A percentile compares a stretch with the other conserved stretches of the same genome.
These are phyloP conservation scores for Carassius gibelio DNA, from an alignment of 2,113 vertebrate species.

Conservation along the genomic window DNA sequence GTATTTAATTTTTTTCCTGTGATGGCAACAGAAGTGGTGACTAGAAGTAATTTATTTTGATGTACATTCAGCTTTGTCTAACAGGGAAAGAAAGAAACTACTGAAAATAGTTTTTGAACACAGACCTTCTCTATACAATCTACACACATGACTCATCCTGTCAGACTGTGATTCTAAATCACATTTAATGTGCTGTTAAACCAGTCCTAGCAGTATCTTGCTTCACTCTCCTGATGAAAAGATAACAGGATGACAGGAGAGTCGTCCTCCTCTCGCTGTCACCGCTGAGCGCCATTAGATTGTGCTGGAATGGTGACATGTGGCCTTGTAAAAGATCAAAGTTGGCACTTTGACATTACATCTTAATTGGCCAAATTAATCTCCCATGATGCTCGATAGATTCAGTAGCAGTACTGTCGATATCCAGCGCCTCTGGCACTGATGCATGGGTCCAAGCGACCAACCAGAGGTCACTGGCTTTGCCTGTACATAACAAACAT, in stretches of 20 bases:
- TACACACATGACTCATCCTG: not conserved
- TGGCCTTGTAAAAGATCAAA: not conserved
- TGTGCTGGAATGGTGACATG: not conserved
- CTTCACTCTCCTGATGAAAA: constrained; percentile 6
- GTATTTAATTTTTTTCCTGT: too few species aligned
- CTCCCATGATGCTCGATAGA: not conserved
- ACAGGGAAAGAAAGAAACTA: not conserved
- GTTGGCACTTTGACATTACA: constrained; percentile 19
- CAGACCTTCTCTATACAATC: not conserved
- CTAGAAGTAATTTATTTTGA: not conserved
- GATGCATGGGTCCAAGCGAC: not conserved
- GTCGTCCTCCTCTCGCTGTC: not conserved
- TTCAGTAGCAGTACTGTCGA: not conserved
- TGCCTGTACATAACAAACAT: not conserved
- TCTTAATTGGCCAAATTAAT: constrained; percentile 24
- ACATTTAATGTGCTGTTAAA: not conserved
- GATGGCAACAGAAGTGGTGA: not conserved
- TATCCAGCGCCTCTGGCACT: not conserved
- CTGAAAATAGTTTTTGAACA: constrained; percentile 8
- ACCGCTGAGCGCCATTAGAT: not conserved
- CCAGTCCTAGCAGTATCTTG: not conserved
- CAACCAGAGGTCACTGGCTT: not conserved
- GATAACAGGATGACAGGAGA: constrained; percentile 7
- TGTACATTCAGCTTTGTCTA: not conserved
- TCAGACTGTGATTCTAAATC: not conserved